phyloP scores from a whole-genome alignment of 2,113 vertebrate species.

The Dicaeum eximium region DNA sequence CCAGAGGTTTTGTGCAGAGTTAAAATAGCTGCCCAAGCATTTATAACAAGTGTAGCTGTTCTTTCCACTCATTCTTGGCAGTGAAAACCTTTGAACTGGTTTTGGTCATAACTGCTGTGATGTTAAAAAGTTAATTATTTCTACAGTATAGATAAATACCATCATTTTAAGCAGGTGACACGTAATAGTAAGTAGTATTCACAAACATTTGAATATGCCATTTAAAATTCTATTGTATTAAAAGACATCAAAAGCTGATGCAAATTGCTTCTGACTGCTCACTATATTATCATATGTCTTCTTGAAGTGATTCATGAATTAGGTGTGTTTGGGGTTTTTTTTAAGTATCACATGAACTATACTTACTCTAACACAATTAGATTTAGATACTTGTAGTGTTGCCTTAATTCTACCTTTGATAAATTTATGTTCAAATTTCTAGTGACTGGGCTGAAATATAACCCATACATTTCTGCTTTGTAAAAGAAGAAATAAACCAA shows the following conservation, averaged over 20 bases:
- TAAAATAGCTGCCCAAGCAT: not conserved
- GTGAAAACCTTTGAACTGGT: not conserved
- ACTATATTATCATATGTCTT: not conserved
- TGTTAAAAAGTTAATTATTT: not conserved
- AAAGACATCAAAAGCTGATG: not conserved
- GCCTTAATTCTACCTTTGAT: not conserved
- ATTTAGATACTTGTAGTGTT: not conserved
- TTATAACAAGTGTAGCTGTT: not conserved
- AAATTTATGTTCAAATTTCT: not conserved
- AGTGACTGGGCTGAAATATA: not conserved
- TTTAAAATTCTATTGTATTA: not conserved
- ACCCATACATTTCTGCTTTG: not conserved
- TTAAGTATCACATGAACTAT: not conserved
- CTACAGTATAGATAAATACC: not conserved
- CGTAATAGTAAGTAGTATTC: not conserved
- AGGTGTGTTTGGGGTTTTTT: fast-evolving
- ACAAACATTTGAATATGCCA: not conserved
- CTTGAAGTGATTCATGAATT: not conserved
- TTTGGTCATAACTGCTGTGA: not conserved
- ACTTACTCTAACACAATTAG: not conserved
- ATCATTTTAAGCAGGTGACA: not conserved
- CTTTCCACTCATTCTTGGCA: not conserved
- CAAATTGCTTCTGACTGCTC: not conserved
- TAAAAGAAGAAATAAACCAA: not conserved
- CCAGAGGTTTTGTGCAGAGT: not conserved